Conservation (phyloP, 2,113 vertebrate species). For the Bubo scandiacus region DNA sequence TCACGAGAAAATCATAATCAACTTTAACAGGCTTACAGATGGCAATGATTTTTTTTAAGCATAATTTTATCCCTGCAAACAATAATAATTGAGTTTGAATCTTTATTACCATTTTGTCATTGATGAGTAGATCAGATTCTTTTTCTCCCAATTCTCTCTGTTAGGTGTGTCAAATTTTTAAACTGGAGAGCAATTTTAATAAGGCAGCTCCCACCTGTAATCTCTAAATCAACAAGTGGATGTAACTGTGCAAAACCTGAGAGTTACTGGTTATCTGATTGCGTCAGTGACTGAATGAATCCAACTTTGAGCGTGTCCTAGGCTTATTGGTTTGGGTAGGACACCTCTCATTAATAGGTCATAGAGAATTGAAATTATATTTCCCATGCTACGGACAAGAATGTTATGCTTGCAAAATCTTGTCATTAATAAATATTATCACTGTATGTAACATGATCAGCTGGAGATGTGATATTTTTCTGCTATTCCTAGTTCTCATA, state of each 20-base stretch:
- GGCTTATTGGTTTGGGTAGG: not conserved
- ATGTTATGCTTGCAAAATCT: not conserved
- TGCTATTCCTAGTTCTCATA: not conserved
- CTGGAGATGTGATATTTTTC: not conserved
- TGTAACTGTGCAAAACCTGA: not conserved
- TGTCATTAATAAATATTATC: not conserved
- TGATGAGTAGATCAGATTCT: not conserved
- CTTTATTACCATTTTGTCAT: not conserved
- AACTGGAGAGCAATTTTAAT: not conserved
- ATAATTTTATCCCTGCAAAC: not conserved
- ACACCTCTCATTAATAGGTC: not conserved
- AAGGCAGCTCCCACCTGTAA: not conserved
- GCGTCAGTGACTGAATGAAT: not conserved
- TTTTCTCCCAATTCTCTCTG: not conserved
- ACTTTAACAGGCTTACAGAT: conserved; percentile 30
- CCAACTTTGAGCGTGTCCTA: not conserved
- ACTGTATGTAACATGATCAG: not conserved
- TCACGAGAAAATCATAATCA: not conserved
- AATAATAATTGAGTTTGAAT: conserved; percentile 8
- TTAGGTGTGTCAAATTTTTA: conserved; percentile 1
- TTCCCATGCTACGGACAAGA: not conserved
- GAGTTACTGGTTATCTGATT: not conserved
- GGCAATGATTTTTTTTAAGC: conserved; percentile 31
- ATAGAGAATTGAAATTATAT: not conserved
- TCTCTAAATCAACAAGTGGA: conserved; percentile 43